Evolutionary conservation across 2,797 vertebrate species (phyloP).

Genomic region (Serranus cabrilla): DNA sequence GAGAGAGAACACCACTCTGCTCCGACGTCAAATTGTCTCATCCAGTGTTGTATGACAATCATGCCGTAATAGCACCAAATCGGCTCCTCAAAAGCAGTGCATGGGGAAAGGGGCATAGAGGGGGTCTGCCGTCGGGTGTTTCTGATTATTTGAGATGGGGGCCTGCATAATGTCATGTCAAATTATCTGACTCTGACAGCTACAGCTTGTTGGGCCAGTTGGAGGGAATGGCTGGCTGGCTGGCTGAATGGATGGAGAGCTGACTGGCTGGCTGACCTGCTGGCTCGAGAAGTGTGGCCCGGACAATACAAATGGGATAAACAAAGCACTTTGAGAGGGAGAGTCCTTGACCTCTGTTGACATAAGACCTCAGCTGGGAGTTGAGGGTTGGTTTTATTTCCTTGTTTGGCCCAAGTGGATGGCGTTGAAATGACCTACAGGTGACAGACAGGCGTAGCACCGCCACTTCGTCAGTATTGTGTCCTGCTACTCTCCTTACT

Average conservation of each 20-base stretch:
- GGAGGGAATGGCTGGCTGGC: constrained; percentile 34
- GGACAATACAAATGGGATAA: constrained; percentile 83
- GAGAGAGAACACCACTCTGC: constrained; percentile 71
- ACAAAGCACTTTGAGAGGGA: constrained; percentile 67
- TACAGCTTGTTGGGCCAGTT: constrained; percentile 87
- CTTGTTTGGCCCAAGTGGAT: constrained; percentile 66
- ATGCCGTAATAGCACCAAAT: constrained; percentile 95
- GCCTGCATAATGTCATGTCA: constrained; percentile 96
- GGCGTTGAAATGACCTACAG: constrained; percentile 54
- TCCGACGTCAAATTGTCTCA: constrained; percentile 81
- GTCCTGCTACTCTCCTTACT: constrained; percentile 61
- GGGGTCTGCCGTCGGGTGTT: constrained; percentile 88
- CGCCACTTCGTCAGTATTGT: constrained; percentile 56
- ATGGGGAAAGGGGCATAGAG: constrained; percentile 45
- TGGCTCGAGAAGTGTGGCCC: constrained; percentile 68
- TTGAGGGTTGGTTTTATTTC: constrained; percentile 56
- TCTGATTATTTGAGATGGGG: constrained; percentile 95
- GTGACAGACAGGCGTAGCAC: constrained; percentile 52
- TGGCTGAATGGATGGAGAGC: constrained; percentile 74
- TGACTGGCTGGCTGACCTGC: constrained; percentile 68
- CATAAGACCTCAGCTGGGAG: constrained; percentile 59
- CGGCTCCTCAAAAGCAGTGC: constrained; percentile 88
- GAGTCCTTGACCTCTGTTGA: constrained; percentile 84
- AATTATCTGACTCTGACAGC: constrained; percentile 97
- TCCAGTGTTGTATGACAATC: constrained; percentile 89